Percentiles rank a stretch among this genome's conserved stretches.
Evolutionary conservation across 2,797 vertebrate species (phyloP).

Genomic region (Lutra lutra): DNA sequence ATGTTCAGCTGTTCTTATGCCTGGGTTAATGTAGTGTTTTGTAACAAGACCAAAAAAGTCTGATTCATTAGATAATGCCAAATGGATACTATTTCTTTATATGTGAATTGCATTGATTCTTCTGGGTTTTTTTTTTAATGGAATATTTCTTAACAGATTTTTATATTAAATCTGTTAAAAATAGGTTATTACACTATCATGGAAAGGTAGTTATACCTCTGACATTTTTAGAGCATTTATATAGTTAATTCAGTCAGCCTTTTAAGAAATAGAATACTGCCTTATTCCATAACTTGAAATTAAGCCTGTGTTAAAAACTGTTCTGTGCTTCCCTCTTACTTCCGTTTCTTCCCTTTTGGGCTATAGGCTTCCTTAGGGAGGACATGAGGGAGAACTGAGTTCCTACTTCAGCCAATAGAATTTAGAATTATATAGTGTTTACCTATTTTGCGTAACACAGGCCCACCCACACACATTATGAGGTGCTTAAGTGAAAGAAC

Average conservation of each 20-base stretch:
- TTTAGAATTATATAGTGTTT: conserved; percentile 78
- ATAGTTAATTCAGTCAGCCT: conserved; percentile 81
- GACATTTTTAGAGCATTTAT: conserved; percentile 62
- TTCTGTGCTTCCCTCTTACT: conserved; percentile 79
- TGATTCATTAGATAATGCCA: conserved; percentile 30
- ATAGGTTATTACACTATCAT: conserved; percentile 48
- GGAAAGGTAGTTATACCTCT: conserved; percentile 69
- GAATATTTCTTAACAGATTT: conserved; percentile 31
- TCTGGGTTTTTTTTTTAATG: neutral
- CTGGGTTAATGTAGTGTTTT: conserved; percentile 15
- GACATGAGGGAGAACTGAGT: conserved; percentile 67
- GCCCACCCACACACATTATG: conserved; percentile 80
- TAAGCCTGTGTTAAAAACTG: conserved; percentile 74
- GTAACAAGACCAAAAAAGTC: neutral
- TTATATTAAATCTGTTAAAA: conserved; percentile 38
- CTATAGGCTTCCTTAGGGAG: conserved; percentile 75
- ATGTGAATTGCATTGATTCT: conserved; percentile 25
- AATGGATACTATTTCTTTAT: neutral
- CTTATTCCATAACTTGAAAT: conserved; percentile 73
- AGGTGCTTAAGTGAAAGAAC: conserved; percentile 87
- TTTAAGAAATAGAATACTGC: conserved; percentile 80
- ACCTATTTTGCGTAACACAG: conserved; percentile 82
- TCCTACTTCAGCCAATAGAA: conserved; percentile 78
- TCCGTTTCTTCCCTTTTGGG: conserved; percentile 86
- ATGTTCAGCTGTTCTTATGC: conserved; percentile 39